A percentile compares a stretch with the other conserved stretches of the same genome.
Conservation (phyloP, 1,140 invertebrate species). For the Dinoponera quadriceps region DNA sequence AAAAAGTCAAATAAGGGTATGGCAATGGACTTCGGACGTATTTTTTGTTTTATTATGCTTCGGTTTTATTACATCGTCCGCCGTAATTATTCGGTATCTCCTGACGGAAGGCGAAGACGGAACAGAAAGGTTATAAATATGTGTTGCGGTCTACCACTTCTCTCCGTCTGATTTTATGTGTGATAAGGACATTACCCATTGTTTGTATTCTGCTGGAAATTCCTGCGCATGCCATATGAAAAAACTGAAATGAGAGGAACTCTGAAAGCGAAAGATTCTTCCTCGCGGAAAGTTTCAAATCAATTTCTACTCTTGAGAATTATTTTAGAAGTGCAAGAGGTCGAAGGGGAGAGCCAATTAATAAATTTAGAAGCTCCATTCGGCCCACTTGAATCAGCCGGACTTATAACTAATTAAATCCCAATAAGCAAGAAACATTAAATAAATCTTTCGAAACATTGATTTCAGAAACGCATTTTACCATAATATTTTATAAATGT, state of each 20-base stretch:
- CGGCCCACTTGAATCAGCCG: too few relatives aligned
- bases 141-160: constrained; percentile 52
- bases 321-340: too few relatives aligned
- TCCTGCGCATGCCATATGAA: background rate
- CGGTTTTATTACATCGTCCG: constrained; percentile 1
- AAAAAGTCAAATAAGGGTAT: background rate
- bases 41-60: background rate
- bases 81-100: constrained; percentile 11
- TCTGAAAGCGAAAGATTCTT: background rate
- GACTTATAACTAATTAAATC: too few relatives aligned
- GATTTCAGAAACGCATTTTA: background rate
- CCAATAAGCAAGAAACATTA: too few relatives aligned
- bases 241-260: background rate
- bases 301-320: background rate
- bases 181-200: constrained; percentile 40
- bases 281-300: background rate
- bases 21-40: background rate
- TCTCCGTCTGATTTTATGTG: constrained; percentile 20
- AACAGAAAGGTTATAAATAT: constrained; percentile 34
- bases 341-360: too few relatives aligned
- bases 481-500: too few relatives aligned
- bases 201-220: constrained; percentile 25
- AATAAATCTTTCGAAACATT: background rate
- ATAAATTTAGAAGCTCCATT: too few relatives aligned
- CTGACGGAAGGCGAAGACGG: constrained; percentile 16